Percentiles rank a stretch among this genome's conserved stretches.
Evolutionary conservation across 2,888 invertebrate species (phyloP).

Genomic region (Andricus quercusramuli): DNA sequence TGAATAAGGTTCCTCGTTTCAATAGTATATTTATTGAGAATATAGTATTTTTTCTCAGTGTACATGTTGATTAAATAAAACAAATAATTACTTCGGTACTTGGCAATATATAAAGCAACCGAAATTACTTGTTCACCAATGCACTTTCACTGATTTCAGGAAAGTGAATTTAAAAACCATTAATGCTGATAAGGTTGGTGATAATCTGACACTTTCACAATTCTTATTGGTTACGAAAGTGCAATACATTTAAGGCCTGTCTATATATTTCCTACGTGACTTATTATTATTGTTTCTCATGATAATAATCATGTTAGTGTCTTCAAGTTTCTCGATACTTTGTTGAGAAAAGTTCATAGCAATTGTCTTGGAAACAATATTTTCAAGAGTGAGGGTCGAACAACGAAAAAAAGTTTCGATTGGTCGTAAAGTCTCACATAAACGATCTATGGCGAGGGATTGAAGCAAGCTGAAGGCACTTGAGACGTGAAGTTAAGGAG

Average conservation of each 20-base stretch:
- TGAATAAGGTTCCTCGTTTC: no score
- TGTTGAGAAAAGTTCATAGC: not conserved
- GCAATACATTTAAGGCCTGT: not conserved
- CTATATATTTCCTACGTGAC: not conserved
- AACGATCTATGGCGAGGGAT: conserved; percentile 40
- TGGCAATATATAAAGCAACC: no score
- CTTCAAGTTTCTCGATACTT: not conserved
- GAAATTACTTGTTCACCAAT: not conserved
- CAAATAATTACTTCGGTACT: no score
- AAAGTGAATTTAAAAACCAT: conserved; percentile 24
- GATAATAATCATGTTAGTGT: not conserved
- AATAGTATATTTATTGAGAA: no score
- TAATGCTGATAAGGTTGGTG: conserved; percentile 11
- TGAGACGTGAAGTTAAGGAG: conserved; percentile 55
- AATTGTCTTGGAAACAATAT: conserved; percentile 29
- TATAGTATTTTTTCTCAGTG: no score
- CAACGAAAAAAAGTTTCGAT: conserved; percentile 39
- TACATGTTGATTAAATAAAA: no score
- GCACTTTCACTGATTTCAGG: conserved; percentile 23
- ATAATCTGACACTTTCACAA: conserved; percentile 33
- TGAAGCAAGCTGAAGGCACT: conserved; percentile 46
- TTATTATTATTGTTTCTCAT: not conserved
- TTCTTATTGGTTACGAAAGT: not conserved
- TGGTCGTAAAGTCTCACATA: conserved; percentile 19
- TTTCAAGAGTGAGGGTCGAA: conserved; percentile 8